Base-by-base conservation (phyloP, 2,113 vertebrate species). In the Ameiurus melas region DNA sequence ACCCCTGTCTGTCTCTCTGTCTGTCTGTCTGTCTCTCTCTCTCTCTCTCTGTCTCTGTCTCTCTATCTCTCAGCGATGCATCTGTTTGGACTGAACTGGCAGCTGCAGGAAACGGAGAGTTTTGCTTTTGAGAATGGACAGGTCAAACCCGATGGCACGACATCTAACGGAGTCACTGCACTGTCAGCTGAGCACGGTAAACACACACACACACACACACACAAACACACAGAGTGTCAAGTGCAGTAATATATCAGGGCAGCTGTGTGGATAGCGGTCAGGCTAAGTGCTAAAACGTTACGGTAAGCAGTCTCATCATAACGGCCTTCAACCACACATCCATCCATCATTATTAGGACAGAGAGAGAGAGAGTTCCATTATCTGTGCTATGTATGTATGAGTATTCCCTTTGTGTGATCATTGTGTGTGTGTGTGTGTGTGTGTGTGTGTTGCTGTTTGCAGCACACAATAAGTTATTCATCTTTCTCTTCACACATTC, bases 81-180 rank as follows among this genome's bases (percentile, higher is more conserved):
- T 95, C 96, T 99, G 39, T 97, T 99, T 93, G 98, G 98, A 91
- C 96, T 99, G 90, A 99, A 99, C 95, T 99, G 98, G 98, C 98
- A 99, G 94, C 95, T 99, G 85, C 98, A 99, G 93, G 98, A 99
- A 93, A 97, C 95, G 22, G 98, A 99, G 91, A 96, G 96, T 88
- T 97, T 97, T 89, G 96, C 97, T 0, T 99, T 99, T 94, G 98
- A 99, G 94, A 99, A 99, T 8, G 98, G 98, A 90, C 97, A 97
- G 96, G 94, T 96, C 93, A 95, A 96, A 93, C 92, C 95, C 86
- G 98, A 98, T 81, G 94, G 96, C 86, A 95, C 97, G 85, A 97
- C 97, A 91, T 97, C 97, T 5, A 97, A 98, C 92, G 96, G 97
- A 83, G 96, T 98, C 22, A 96, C 97, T 43, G 94, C 96, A 90